phyloP scores from a whole-genome alignment of 2,113 vertebrate genomes.

The Neopipo cinnamomea region DNA sequence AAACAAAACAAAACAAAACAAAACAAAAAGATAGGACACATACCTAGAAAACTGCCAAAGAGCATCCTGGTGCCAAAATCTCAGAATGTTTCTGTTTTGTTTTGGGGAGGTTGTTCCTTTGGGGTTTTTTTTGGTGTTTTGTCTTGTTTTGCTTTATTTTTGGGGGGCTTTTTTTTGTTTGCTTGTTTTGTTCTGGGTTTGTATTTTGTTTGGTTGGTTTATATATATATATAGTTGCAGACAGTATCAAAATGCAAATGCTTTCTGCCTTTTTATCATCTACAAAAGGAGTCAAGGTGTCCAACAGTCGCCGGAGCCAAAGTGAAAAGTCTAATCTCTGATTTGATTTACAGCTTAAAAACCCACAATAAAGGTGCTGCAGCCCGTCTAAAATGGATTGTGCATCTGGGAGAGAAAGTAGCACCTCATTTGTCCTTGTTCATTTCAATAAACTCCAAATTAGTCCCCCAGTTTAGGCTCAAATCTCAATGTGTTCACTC shows the following conservation, averaged over 20 bases:
- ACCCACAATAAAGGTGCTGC: not conserved
- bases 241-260: not conserved
- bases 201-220: no score
- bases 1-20: no score
- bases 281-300: not conserved
- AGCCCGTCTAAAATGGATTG: not conserved
- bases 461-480: slow-evolving; percentile 23
- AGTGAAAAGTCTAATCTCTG: not conserved
- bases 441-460: slow-evolving; percentile 51
- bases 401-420: not conserved
- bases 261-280: not conserved
- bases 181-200: no score
- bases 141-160: no score
- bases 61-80: not conserved
- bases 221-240: not conserved
- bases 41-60: not conserved
- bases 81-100: not conserved
- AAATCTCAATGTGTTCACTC: slow-evolving; percentile 7
- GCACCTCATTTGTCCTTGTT: slow-evolving; percentile 55
- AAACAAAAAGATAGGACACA: not conserved
- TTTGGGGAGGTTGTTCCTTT: no score
- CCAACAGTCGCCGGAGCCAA: not conserved
- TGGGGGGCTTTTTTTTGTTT: no score
- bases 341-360: not conserved
- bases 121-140: no score